These are phyloP conservation scores for Odontamblyopus rebecca DNA, from an alignment of 2,797 vertebrate species.

Conservation along the genomic window DNA sequence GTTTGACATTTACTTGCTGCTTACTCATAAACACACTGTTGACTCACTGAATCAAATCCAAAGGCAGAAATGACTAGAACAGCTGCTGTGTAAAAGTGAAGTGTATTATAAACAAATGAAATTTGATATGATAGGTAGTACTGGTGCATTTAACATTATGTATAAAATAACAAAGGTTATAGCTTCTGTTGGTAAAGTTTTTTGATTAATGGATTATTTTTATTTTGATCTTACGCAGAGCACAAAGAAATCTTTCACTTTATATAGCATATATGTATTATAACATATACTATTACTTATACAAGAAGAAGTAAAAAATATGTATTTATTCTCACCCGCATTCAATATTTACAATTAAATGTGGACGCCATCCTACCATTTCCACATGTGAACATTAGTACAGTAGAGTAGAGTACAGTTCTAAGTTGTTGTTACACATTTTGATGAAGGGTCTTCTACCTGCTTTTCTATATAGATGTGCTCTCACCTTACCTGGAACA, in stretches of 20 bases:
- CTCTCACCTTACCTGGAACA: no score
- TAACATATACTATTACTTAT: no score
- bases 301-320: no score
- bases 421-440: not conserved
- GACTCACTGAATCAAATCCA: slow-evolving; percentile 43
- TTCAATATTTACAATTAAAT: no score
- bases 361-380: no score
- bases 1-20: not conserved
- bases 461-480: no score
- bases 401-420: not conserved
- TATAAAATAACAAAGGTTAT: not conserved
- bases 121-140: not conserved
- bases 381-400: not conserved
- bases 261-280: no score
- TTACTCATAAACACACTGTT: slow-evolving; percentile 7
- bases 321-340: no score
- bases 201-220: no score
- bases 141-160: not conserved
- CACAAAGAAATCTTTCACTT: no score
- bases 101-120: slow-evolving; percentile 3
- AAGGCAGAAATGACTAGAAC: slow-evolving; percentile 33
- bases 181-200: not conserved
- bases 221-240: no score
- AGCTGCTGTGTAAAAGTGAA: slow-evolving; percentile 20
- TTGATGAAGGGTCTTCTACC: no score